These are phyloP conservation scores for Falco peregrinus DNA, from an alignment of 2,797 vertebrate genomes.

Conservation along the genomic window DNA sequence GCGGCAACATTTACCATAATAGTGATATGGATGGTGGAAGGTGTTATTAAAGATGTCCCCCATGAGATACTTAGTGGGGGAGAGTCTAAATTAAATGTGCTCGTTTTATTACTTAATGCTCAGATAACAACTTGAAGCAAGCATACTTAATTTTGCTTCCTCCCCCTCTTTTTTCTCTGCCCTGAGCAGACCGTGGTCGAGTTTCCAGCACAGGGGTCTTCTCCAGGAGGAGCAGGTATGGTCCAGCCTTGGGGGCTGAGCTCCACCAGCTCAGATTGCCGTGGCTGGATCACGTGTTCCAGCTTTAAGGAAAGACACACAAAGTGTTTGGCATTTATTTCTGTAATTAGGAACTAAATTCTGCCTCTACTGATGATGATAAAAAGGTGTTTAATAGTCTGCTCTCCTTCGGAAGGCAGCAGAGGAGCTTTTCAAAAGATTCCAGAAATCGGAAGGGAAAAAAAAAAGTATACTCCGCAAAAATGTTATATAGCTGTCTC, in stretches of 20 bases:
- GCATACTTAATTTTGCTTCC: not conserved
- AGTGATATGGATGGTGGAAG: not conserved
- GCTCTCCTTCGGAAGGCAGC: not conserved
- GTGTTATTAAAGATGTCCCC: conserved; percentile 35
- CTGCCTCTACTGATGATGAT: not conserved
- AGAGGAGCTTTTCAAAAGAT: not conserved
- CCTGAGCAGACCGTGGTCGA: not conserved
- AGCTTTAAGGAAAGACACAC: not conserved
- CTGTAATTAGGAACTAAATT: not conserved
- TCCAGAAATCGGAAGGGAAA: not conserved
- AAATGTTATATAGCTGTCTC: not conserved
- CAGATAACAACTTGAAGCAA: not conserved
- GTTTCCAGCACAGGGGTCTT: not conserved
- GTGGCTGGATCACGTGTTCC: accelerated
- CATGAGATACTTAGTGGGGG: not conserved
- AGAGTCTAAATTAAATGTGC: conserved; percentile 48
- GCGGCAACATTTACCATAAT: not conserved
- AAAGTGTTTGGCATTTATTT: not conserved
- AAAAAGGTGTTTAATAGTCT: not conserved
- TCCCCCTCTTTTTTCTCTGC: not conserved
- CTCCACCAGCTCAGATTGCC: not conserved
- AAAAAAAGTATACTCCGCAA: not conserved
- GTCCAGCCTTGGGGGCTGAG: not conserved
- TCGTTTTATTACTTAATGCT: conserved; percentile 27
- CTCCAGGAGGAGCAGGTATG: not conserved